A percentile compares a stretch with the other conserved stretches of the same genome.
These are phyloP conservation scores for Antennarius maculatus DNA, from an alignment of 2,797 vertebrate genomes.

Conservation along the genomic window DNA sequence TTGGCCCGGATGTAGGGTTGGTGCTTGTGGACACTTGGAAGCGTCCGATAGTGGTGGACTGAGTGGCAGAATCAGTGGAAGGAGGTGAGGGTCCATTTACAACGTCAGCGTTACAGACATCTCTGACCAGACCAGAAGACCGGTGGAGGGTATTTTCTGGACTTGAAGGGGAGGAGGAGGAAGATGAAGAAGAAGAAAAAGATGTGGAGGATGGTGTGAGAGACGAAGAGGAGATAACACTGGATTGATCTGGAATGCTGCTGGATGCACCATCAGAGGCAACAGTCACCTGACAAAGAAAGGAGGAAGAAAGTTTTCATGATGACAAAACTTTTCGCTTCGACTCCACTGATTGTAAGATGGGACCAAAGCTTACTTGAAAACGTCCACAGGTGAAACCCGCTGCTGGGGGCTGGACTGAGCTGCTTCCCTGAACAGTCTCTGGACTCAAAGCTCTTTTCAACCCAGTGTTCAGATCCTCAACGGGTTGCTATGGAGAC, in stretches of 20 bases:
- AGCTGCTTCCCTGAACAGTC: conserved; percentile 70
- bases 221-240: conserved; percentile 70
- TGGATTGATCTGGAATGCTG: conserved; percentile 44
- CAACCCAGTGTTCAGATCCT: conserved; percentile 61
- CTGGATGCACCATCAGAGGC: conserved; percentile 56
- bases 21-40: conserved; percentile 87
- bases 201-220: conserved; percentile 71
- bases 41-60: conserved; percentile 86
- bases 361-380: conserved; percentile 63
- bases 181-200: conserved; percentile 76
- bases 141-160: conserved; percentile 94
- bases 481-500: conserved; percentile 56
- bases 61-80: conserved; percentile 34
- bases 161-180: conserved; percentile 83
- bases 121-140: conserved; percentile 55
- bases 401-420: conserved; percentile 39
- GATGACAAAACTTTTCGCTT: background rate
- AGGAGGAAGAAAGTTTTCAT: conserved; percentile 5
- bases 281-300: conserved; percentile 71
- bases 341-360: background rate
- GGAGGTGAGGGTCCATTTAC: conserved; percentile 53
- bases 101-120: conserved; percentile 50
- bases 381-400: conserved; percentile 77
- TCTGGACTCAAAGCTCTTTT: conserved; percentile 75
- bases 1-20: conserved; percentile 45